Evolutionary conservation across 1,140 invertebrate genomes (phyloP).

Genomic region (Apis florea): DNA sequence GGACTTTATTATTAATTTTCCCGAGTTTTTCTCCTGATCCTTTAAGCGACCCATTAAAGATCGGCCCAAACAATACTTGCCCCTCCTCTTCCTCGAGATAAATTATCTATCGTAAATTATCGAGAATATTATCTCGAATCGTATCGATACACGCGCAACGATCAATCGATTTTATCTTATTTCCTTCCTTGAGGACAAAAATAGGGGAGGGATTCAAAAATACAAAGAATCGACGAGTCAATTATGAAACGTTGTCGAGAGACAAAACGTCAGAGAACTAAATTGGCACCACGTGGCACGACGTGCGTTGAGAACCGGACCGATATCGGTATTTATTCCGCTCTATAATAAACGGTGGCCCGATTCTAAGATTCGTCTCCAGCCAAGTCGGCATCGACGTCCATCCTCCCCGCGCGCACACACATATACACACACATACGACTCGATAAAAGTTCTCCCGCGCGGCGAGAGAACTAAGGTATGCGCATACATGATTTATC

Average conservation of each 20-base stretch:
- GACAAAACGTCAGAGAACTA: background rate
- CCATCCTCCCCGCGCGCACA: background rate
- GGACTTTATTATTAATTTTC: background rate
- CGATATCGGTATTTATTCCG: background rate
- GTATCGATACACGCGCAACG: too few species aligned
- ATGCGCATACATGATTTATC: slow-evolving; percentile 34
- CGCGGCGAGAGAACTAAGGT: background rate
- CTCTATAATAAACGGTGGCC: slow-evolving; percentile 4
- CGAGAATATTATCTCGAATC: too few species aligned
- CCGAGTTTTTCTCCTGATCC: too few species aligned
- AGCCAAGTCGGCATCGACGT: background rate
- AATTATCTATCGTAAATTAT: too few species aligned
- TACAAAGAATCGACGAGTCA: too few species aligned
- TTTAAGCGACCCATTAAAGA: too few species aligned
- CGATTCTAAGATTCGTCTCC: background rate
- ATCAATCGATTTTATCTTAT: too few species aligned
- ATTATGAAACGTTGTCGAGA: background rate
- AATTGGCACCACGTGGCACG: background rate
- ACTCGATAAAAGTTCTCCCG: slow-evolving; percentile 22
- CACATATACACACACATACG: too few species aligned
- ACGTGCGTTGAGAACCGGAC: background rate
- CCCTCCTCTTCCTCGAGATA: too few species aligned
- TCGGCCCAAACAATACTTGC: too few species aligned
- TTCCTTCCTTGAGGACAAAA: too few species aligned
- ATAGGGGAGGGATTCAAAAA: too few species aligned